Percentiles rank a stretch among this genome's conserved stretches.
Conservation (phyloP, 2,888 invertebrate species). For the Meghimatium bilineatum region DNA sequence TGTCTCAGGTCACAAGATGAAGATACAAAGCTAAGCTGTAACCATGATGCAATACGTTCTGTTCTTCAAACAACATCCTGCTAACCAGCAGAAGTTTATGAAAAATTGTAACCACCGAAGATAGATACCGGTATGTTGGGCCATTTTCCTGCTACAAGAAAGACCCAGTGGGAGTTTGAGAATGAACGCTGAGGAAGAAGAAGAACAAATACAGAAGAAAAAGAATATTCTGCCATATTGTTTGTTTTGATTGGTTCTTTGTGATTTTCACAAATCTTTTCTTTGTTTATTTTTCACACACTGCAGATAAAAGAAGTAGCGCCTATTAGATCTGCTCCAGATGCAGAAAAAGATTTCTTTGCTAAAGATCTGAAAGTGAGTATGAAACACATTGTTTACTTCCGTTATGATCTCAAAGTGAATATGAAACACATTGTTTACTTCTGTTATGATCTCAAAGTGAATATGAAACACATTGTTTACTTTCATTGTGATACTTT, state of each 20-base stretch:
- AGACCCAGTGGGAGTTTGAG: too few relatives aligned
- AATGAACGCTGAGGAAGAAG: too few relatives aligned
- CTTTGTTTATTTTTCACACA: not conserved
- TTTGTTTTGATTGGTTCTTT: not conserved
- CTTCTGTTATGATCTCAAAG: conserved; percentile 80
- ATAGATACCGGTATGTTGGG: too few relatives aligned
- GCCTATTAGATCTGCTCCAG: conserved; percentile 77
- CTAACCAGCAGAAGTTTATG: too few relatives aligned
- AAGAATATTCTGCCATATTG: not conserved
- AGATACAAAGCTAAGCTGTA: too few relatives aligned
- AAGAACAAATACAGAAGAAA: too few relatives aligned
- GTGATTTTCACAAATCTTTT: not conserved
- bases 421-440: not conserved
- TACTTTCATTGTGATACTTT: conserved; percentile 74
- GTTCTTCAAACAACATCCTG: too few relatives aligned
- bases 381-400: not conserved
- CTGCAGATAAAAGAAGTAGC: conserved; percentile 88
- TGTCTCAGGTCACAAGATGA: too few relatives aligned
- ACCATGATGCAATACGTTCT: too few relatives aligned
- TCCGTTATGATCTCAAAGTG: conserved; percentile 81
- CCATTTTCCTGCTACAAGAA: too few relatives aligned
- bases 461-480: conserved; percentile 68
- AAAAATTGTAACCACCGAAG: too few relatives aligned
- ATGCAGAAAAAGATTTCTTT: conserved; percentile 87
- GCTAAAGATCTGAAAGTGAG: conserved; percentile 86